Base-by-base conservation (phyloP, 2,113 vertebrate species). In the Ophiodon elongatus region DNA sequence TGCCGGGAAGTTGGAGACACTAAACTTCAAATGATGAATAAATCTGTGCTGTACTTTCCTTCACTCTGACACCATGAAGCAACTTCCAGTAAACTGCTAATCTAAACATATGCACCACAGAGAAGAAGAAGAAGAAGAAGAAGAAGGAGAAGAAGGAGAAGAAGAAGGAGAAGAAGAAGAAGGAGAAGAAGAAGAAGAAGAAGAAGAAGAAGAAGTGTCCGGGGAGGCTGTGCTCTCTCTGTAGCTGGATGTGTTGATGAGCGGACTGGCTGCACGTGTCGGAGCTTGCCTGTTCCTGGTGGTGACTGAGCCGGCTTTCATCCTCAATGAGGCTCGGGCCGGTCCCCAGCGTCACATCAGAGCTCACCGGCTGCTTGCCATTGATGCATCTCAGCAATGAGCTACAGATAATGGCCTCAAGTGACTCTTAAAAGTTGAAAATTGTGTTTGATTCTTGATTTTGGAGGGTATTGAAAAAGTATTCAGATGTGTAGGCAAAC, bases 211-310 rank as follows among this genome's bases (percentile, higher is more conserved):
- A 0, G 57, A 23, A 45, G 75, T 1, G 4, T 64, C 81, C 6
- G 2, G 76, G 69, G 72, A 75, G 65, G 69, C 64, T 52, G 52
- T 6, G 23, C 62, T 67, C 33, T 69, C 19, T 66, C 33, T 71
- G 27, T 74, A 39, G 50, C 77, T 83, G 63, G 84, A 91, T 50
- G 85, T 93, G 92, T 92, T 93, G 92, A 93, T 90, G 91, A 91
- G 75, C 60, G 59, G 76, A 76, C 86, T 63, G 86, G 72, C 78
- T 33, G 82, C 90, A 92, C 90, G 79, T 94, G 94, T 89, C 62
- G 41, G 79, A 90, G 90, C 92, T 88, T 82, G 91, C 84, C 92
- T 83, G 83, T 74, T 90, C 85, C 84, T 88, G 89, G 89, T 76
- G 91, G 77, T 4, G 87, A 91, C 87, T 74, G 85, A 88, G 83